Evolutionary conservation across 92 coral and sea anemone genomes (phyloP), one percentile per base, ranked within the genome.

Genomic region (Heliopora coerulea): DNA sequence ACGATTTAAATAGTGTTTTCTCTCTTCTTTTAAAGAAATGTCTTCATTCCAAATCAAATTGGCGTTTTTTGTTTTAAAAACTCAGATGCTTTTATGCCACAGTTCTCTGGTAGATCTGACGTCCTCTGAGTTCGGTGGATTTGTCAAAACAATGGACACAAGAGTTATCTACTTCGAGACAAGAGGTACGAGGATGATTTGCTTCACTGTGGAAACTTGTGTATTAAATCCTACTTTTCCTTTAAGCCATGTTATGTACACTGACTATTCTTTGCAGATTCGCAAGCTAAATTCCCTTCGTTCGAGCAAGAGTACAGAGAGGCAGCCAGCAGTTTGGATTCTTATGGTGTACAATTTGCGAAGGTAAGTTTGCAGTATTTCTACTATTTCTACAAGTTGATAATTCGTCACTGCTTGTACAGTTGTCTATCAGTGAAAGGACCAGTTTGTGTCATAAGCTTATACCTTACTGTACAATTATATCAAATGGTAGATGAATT

Each of bases 291-390:
- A 52, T 70, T 49, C 19, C 91, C 91, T 31, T 52, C 54, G 40
- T 83, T 75, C 63, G 5, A 49, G 8, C 76, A 59, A 41, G 88
- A 80, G 41, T 87, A 75, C 42, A 65, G 61, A 24, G 79, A 74
- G 63, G 64, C 88, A 8, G 81, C 83, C 10, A 65, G 44, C 2
- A 73, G 72, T 37, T 69, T 87, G 58, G 83, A 80, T 17, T 61
- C 88, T 14, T 83, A 79, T 59, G 88, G 81, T 23, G 56, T 87
- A 49, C 85, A 87, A 78, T 66, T 87, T 44, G 79, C 79, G 17
- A 80, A 46, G 88, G 91, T 87, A 31, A 20, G 72, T 39, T 34
- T 25, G 13, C 14, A 37, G 42, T 73, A 39, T 17, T n/a, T n/a
- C n/a, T n/a, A n/a, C n/a, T n/a, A n/a, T n/a, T n/a, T n/a, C n/a